Evolutionary conservation across 2,888 invertebrate species (phyloP), one percentile per base, ranked within the genome.

Genomic region (Nipponacmea schrenckii): DNA sequence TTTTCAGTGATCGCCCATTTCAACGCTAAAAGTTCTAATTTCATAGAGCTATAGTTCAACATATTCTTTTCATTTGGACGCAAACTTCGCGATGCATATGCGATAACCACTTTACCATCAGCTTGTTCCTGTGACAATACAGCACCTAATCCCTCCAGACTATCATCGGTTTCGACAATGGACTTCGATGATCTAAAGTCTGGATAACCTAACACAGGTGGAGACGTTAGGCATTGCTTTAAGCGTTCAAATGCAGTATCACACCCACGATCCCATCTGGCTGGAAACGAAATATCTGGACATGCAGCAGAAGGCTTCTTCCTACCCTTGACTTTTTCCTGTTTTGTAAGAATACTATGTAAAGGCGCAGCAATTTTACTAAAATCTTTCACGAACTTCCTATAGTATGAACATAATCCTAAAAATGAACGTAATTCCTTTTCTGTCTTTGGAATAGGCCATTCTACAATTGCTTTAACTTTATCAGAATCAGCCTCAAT

Each of bases 111-210:
- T 17, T 27, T n/a, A n/a, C 68, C 39, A 14, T 68, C 26, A 46
- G 63, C 62, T 69, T 78, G 68, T n/a, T 77, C 65, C 66, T 78
- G 79, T 12, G 77, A 78, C 14, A 79, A 46, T 12, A 78, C 74
- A 7, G 73, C 77, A 14, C 77, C 77, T 12, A 74, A 64, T 31
- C 48, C 77, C 17, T 65, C 14, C 31, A 74, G 48, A 67, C 77
- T 76, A 14, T 77, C 78, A 73, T 79, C 77, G 24, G 72, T 71
- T 71, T 77, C 80, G 14, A 77, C 27, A 14, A 75, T 70, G n/a
- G n/a, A n/a, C 63, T 77, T 79, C 12, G 76, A 73, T 26, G 50
- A n/a, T 24, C 62, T 67, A 62, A 73, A 78, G 62, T 79, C 77
- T 31, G 78, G 71, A 69, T 71, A 79, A 26, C 77, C 75, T 56